Base-by-base conservation (phyloP, 1,140 invertebrate species). In the Polyergus mexicanus region DNA sequence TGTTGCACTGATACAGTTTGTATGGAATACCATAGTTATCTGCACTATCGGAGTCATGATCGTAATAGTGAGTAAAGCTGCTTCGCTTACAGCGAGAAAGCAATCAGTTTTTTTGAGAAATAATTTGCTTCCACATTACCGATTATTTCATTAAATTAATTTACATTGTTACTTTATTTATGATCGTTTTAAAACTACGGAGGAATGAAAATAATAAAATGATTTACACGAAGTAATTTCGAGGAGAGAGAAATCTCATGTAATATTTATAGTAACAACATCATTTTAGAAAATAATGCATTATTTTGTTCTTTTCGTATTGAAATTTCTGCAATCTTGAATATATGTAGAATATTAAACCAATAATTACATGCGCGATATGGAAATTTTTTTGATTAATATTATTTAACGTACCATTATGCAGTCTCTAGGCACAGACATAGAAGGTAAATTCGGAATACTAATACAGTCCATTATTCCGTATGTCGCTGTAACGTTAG, bases 1-100 rank as follows among this genome's bases (percentile, higher is more conserved):
- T 3, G 56, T 83, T 62, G 80, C 80, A 11, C 1, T 84, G 41
- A 63, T 72, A 44, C 78, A 72, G 28, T 80, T 86, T 19, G 16
- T 83, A 62, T 71, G 75, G 44, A 85, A 78, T 3, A 86, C 56
- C 13, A 1, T 86, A 28, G 38, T 71, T 19, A 83, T 86, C 3
- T 86, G 66, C 41, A 44, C 41, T 51, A 41, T 71, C 63, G 58
- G 66, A 86, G 56, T 83, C 6, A 62, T 86, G 25, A 65, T 86
- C 0, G 6, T 86, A 13, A 81, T 71, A 71, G 84, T 83, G 22
- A 86, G 77, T 56, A 68, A 68, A 4, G 22, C 16, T 6, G 41
- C 3, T 78, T 65, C 1, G 22, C 3, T 16, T 41, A 13, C 16
- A 10, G 54, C 4, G n/a, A 13, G 8, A 77, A 44, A n/a, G 13